These are phyloP conservation scores for Elysia chlorotica DNA, from an alignment of 1,140 invertebrate species.

Conservation along the genomic window DNA sequence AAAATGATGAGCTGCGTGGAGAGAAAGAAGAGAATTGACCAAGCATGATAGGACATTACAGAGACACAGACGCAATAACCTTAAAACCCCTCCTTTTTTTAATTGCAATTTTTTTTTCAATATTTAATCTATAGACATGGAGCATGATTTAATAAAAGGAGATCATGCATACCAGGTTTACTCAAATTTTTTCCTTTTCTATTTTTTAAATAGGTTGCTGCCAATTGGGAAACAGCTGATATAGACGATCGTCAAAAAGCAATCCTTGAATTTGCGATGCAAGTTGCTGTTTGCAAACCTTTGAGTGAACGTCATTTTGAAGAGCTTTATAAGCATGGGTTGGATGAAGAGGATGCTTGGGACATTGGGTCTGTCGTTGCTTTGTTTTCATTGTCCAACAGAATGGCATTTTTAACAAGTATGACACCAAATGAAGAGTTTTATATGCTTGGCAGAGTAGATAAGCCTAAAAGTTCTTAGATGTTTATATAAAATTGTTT, in stretches of 20 bases:
- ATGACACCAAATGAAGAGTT: constrained; percentile 50
- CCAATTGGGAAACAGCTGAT: constrained; percentile 48
- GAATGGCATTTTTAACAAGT: constrained; percentile 45
- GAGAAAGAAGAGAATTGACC: no score
- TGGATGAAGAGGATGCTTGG: constrained; percentile 47
- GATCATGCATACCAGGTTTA: no score
- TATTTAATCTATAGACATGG: no score
- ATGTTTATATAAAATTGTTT: no score
- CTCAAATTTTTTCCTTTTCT: background rate
- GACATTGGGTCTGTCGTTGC: constrained; percentile 46
- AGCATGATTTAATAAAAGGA: no score
- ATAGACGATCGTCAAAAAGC: constrained; percentile 41
- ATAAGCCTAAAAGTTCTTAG: no score
- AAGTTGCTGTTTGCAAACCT: constrained; percentile 34
- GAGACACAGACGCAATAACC: no score
- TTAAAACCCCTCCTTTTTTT: no score
- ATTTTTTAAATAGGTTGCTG: constrained; percentile 35
- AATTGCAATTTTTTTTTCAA: no score
- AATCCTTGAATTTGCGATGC: constrained; percentile 45
- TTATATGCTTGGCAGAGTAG: constrained; percentile 43
- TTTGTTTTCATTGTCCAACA: constrained; percentile 45
- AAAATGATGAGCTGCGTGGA: no score
- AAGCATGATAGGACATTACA: no score
- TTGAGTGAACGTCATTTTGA: constrained; percentile 35
- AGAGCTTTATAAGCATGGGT: constrained; percentile 36